Conservation (phyloP, 2,113 vertebrate genomes). For the Struthidea cinerea region DNA sequence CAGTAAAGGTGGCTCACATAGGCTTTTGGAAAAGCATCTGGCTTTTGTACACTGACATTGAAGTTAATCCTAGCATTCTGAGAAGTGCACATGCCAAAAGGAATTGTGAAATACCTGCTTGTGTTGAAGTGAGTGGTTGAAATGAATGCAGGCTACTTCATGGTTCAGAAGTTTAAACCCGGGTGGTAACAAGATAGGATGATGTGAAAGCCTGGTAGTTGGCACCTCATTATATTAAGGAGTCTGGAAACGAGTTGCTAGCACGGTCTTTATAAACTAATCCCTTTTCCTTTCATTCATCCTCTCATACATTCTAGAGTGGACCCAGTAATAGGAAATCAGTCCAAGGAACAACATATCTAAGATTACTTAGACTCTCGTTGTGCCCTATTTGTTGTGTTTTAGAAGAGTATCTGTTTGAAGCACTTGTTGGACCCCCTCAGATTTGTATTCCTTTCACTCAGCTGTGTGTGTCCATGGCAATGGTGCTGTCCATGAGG, state of each 20-base stretch:
- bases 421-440: background rate
- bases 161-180: background rate
- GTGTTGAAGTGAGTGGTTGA: background rate
- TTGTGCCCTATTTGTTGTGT: background rate
- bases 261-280: background rate
- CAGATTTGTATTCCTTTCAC: background rate
- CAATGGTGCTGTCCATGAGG: background rate
- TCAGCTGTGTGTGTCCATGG: background rate
- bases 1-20: background rate
- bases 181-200: background rate
- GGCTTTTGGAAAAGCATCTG: background rate
- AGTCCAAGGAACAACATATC: background rate
- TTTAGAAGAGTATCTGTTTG: background rate
- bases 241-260: background rate
- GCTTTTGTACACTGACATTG: background rate
- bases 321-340: background rate
- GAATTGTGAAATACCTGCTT: background rate
- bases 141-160: background rate
- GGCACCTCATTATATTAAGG: background rate
- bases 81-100: background rate
- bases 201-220: background rate
- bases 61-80: background rate
- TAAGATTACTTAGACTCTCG: background rate
- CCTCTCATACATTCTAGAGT: background rate
- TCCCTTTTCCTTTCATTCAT: background rate